Percentiles rank a stretch among this genome's conserved stretches.
Conservation (phyloP, 2,888 invertebrate genomes). For the Bhutanitis thaidina region DNA sequence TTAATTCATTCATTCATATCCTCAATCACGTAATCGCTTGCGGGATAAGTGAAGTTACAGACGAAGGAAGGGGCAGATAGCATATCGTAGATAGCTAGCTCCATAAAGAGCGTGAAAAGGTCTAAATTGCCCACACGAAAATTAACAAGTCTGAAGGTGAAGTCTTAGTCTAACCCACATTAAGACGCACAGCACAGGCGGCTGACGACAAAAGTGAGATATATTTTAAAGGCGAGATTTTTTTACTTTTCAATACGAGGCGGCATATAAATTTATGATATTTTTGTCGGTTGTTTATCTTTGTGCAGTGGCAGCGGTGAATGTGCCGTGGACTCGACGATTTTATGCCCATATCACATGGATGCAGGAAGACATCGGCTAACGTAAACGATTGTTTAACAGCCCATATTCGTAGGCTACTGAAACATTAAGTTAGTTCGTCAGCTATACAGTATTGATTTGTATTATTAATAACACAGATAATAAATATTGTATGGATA, state of each 20-base stretch:
- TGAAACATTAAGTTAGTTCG: too few relatives aligned
- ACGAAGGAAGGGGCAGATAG: too few relatives aligned
- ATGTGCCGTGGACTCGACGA: slow-evolving; percentile 22
- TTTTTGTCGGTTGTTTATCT: slow-evolving; percentile 64
- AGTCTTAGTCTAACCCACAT: slow-evolving; percentile 46
- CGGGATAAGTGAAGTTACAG: too few relatives aligned
- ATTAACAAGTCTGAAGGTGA: neutral
- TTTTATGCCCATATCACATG: slow-evolving; percentile 20
- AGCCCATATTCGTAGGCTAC: too few relatives aligned
- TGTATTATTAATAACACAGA: too few relatives aligned
- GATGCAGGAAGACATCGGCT: neutral
- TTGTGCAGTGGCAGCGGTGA: slow-evolving; percentile 24
- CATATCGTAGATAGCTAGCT: too few relatives aligned
- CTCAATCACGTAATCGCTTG: too few relatives aligned
- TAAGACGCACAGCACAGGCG: slow-evolving; percentile 28
- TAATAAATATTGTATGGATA: too few relatives aligned
- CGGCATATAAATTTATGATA: slow-evolving; percentile 59
- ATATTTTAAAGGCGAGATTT: slow-evolving; percentile 63
- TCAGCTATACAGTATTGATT: too few relatives aligned
- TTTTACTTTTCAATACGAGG: slow-evolving; percentile 62
- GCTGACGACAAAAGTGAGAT: slow-evolving; percentile 64
- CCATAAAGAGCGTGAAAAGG: too few relatives aligned
- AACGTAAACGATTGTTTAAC: too few relatives aligned
- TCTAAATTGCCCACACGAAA: neutral
- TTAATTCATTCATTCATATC: too few relatives aligned